A percentile compares a stretch with the other conserved stretches of the same genome.
Evolutionary conservation across 1,140 invertebrate genomes (phyloP).

Genomic region (Plutomurus gul): DNA sequence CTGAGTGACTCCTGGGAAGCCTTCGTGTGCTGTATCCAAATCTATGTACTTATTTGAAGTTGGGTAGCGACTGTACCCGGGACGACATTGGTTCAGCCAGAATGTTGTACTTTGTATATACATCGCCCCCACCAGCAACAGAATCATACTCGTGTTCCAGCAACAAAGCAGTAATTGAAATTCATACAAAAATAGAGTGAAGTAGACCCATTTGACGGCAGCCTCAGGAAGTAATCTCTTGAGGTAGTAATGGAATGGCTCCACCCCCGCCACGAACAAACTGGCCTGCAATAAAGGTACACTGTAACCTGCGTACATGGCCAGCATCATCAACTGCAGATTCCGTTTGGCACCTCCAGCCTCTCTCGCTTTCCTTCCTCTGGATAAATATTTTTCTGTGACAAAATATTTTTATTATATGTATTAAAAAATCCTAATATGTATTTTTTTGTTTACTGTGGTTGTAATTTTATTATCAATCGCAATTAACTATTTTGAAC

Average conservation of each 20-base stretch:
- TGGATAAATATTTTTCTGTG: background rate
- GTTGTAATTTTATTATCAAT: no score
- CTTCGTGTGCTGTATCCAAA: no score
- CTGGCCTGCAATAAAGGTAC: background rate
- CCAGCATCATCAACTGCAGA: background rate
- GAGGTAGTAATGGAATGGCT: slow-evolving; percentile 4
- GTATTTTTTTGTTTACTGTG: no score
- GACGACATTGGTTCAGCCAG: background rate
- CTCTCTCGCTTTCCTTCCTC: background rate
- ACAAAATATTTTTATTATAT: no score
- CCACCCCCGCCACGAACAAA: background rate
- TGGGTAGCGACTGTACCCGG: background rate
- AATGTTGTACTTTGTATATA: slow-evolving; percentile 21
- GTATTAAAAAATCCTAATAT: no score
- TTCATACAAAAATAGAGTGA: background rate
- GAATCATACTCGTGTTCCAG: slow-evolving; percentile 2
- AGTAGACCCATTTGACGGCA: background rate
- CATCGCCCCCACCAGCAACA: background rate
- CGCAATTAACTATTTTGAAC: no score
- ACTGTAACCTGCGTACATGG: background rate
- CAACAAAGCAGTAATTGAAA: slow-evolving; percentile 3
- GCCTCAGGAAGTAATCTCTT: background rate
- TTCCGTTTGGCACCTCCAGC: background rate
- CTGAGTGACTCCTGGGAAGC: no score
- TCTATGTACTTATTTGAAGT: background rate